These are phyloP conservation scores for Chlorodrepanis virens DNA, from an alignment of 2,113 vertebrate species.

Conservation along the genomic window DNA sequence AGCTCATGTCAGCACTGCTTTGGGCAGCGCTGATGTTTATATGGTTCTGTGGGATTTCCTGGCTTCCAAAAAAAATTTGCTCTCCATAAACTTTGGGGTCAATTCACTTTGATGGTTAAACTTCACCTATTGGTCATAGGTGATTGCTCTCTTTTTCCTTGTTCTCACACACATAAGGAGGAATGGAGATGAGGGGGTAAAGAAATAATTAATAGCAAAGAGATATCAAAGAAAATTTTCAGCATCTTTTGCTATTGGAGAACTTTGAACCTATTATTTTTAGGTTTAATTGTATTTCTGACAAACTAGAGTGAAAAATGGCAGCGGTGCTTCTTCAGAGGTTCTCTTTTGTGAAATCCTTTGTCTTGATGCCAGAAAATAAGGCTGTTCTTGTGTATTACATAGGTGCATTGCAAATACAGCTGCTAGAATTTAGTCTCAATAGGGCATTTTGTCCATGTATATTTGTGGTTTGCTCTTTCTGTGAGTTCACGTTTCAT, in stretches of 20 bases:
- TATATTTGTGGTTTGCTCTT: background rate
- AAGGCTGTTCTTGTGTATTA: background rate
- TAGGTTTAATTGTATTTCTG: background rate
- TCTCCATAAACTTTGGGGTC: background rate
- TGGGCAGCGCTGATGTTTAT: background rate
- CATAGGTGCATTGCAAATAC: background rate
- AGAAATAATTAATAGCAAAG: background rate
- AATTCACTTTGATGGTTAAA: background rate
- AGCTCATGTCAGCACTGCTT: background rate
- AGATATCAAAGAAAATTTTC: background rate
- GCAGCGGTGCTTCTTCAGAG: background rate
- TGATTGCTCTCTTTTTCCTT: background rate
- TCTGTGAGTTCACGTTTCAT: background rate
- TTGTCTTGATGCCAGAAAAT: background rate
- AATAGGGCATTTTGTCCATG: background rate
- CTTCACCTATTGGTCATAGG: background rate
- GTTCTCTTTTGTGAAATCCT: background rate
- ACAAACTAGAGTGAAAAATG: background rate
- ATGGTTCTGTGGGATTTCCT: background rate
- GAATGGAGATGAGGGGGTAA: background rate
- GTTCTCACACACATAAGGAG: background rate
- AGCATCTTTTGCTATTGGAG: background rate
- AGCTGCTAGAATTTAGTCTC: background rate
- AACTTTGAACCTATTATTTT: background rate
- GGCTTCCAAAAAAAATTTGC: background rate